Evolutionary conservation across 2,113 vertebrate genomes (phyloP).

Genomic region (Antidorcas marsupialis): DNA sequence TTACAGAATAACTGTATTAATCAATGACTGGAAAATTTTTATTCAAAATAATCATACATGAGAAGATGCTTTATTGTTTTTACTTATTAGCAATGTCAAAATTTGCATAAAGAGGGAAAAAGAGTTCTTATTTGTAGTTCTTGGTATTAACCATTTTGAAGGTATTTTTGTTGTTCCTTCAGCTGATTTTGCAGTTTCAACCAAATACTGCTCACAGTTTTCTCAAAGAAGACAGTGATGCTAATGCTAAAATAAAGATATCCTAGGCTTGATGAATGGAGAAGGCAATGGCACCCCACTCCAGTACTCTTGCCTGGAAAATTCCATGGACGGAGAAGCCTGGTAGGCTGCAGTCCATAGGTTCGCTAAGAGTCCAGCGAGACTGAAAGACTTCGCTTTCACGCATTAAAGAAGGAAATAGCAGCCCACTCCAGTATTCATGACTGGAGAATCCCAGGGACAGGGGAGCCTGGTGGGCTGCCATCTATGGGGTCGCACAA

Average conservation of each 20-base stretch:
- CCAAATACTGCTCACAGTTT: background rate
- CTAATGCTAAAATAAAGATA: background rate
- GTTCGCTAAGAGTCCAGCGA: fast-evolving
- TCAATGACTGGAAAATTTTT: background rate
- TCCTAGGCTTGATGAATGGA: background rate
- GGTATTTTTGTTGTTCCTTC: background rate
- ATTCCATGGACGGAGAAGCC: too few species aligned
- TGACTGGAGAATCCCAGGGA: too few species aligned
- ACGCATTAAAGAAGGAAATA: too few species aligned
- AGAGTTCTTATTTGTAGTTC: background rate
- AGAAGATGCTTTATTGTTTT: background rate
- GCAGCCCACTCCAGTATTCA: too few species aligned
- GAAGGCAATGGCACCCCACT: too few species aligned
- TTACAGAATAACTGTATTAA: background rate
- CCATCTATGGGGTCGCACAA: too few species aligned
- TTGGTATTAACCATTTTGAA: background rate
- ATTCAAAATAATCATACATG: background rate
- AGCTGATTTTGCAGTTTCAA: background rate
- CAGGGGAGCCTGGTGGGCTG: too few species aligned
- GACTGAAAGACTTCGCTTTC: too few species aligned
- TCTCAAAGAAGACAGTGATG: background rate
- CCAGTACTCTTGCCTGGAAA: too few species aligned
- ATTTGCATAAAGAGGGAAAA: background rate
- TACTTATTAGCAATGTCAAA: background rate
- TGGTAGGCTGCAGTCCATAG: too few species aligned